These are phyloP conservation scores for Arrhopalites spinosus DNA, from an alignment of 2,888 invertebrate species.

Conservation along the genomic window DNA sequence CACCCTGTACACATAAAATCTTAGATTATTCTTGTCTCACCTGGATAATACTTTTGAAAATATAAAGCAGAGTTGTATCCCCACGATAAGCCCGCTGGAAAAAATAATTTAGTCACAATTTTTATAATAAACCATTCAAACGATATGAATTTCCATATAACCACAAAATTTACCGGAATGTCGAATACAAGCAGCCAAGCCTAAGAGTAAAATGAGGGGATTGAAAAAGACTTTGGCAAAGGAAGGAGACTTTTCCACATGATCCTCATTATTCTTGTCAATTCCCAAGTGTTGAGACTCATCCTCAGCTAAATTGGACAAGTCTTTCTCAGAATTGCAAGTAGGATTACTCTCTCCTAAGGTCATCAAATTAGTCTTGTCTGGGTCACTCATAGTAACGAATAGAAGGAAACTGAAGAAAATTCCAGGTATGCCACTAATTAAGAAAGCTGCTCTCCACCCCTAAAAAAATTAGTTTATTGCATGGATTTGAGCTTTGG, in stretches of 20 bases:
- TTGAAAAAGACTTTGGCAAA: slow-evolving; percentile 78
- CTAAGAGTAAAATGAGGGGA: slow-evolving; percentile 78
- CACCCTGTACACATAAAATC: too few relatives aligned
- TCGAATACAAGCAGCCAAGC: slow-evolving; percentile 83
- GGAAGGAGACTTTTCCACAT: slow-evolving; percentile 50
- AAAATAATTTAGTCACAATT: slow-evolving; percentile 24
- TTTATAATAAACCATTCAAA: not conserved
- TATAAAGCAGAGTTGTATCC: slow-evolving; percentile 90
- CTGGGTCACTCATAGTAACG: slow-evolving; percentile 76
- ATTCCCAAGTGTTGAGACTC: slow-evolving; percentile 43
- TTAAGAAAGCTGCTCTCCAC: slow-evolving; percentile 83
- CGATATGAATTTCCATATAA: not conserved
- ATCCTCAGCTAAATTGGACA: not conserved
- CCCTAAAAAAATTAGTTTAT: slow-evolving; percentile 63
- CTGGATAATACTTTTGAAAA: slow-evolving; percentile 81
- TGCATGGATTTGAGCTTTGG: too few relatives aligned
- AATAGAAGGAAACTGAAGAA: slow-evolving; percentile 73
- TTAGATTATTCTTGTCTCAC: too few relatives aligned
- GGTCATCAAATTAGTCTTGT: slow-evolving; percentile 63
- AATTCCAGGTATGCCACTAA: slow-evolving; percentile 76
- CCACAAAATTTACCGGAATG: slow-evolving; percentile 70
- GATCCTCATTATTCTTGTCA: slow-evolving; percentile 12
- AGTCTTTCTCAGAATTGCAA: not conserved
- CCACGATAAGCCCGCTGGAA: slow-evolving; percentile 82
- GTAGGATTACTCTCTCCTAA: not conserved